Base-by-base conservation (phyloP, 2,113 vertebrate species). In the Talpa occidentalis region DNA sequence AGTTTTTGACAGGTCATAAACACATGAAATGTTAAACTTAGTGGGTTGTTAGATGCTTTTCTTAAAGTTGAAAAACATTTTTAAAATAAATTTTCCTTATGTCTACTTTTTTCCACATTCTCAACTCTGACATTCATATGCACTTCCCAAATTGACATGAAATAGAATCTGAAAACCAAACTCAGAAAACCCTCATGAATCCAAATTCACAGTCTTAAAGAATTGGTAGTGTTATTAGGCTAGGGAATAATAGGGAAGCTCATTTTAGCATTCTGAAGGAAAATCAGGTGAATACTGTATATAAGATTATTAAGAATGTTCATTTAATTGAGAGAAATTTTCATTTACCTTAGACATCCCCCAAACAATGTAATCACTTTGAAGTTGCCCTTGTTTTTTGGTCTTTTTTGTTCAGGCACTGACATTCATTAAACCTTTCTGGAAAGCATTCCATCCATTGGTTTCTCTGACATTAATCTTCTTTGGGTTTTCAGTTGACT, bases 101-200 rank as follows among this genome's bases (percentile, higher is more conserved):
- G 96, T 90, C 94, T 94, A n/a, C 83, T 96, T 94, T 93, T 93
- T 87, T 89, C 96, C 91, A 97, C 72, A 84, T 90, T 85, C 76
- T 95, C 89, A 95, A 90, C 91, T 91, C 91, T 97, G 93, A 95
- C 96, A 95, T 97, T 97, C 94, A 96, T 95, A 87, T 72, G 86
- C 17, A 67, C 82, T 91, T 97, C 70, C 88, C n/a, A 7, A 81
- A 85, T 37, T 0, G 0, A 42, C 76, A 70, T 59, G 66, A n/a
- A 95, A 80, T 74, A 93, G 40, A 94, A 94, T 80, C 83, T 95
- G 83, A 94, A 95, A 95, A 92, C 54, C 79, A 67, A 87, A 89
- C 72, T 66, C 37, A 10, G 79, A 59, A 93, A 86, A 16, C 37
- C 19, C 19, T 82, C 19, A 35, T 24, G 62, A 52, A 67, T 64